phyloP scores from a whole-genome alignment of 2,113 vertebrate genomes.

The Carassius carassius region DNA sequence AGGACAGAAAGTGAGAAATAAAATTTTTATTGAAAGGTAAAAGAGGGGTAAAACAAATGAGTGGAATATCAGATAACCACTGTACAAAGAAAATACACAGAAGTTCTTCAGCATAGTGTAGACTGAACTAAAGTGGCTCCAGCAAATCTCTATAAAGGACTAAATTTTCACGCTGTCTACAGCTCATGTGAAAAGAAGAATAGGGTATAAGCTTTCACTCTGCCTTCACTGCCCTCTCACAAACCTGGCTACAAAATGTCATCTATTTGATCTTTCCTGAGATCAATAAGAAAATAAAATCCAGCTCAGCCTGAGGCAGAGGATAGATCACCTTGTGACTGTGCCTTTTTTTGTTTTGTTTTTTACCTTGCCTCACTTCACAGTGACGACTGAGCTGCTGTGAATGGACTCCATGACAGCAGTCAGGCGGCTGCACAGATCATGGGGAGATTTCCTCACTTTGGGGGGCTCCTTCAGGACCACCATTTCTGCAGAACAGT shows the following conservation, averaged over 20 bases:
- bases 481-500: conserved; percentile 82
- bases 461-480: conserved; percentile 92
- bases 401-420: conserved; percentile 96
- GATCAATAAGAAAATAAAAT: conserved; percentile 55
- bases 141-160: conserved; percentile 18
- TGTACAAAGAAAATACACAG: conserved; percentile 27
- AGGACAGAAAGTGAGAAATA: conserved; percentile 37
- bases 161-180: conserved; percentile 36
- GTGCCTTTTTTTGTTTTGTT: background rate
- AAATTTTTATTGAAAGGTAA: conserved; percentile 65
- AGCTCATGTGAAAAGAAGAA: background rate
- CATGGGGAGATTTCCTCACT: conserved; percentile 88
- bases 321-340: conserved; percentile 23
- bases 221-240: background rate
- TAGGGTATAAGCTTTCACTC: background rate
- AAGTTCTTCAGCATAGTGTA: conserved; percentile 22
- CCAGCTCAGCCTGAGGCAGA: conserved; percentile 18
- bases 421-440: conserved; percentile 91
- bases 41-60: conserved; percentile 45
- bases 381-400: conserved; percentile 79
- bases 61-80: conserved; percentile 29
- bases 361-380: conserved; percentile 71
- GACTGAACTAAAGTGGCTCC: conserved; percentile 31
- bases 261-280: conserved; percentile 53
- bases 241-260: conserved; percentile 41